Evolutionary conservation across 1,140 invertebrate genomes (phyloP), one percentile per base, ranked within the genome.

Genomic region (Branchinecta lynchi): DNA sequence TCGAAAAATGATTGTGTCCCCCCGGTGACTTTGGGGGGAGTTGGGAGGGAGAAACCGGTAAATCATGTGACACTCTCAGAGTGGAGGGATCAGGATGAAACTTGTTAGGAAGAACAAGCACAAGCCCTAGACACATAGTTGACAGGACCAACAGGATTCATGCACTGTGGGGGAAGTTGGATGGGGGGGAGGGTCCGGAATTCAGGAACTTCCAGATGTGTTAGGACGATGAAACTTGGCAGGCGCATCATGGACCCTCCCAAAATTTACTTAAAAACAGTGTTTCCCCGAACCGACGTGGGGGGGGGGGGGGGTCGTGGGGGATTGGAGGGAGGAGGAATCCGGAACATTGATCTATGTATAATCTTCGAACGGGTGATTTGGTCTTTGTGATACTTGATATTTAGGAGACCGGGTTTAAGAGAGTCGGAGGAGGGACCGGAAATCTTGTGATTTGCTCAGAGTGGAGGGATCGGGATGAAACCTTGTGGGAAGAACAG

Each of bases 221-320:
- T n/a, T 51, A 51, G 46, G 46, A 51, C 46, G 46, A 51, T 51
- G 46, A 51, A 51, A 51, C n/a, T 51, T 51, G 46, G 46, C 46
- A 51, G n/a, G 46, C 46, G n/a, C n/a, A 51, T 51, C 46, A 51
- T 9, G 46, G 46, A 51, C 46, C 46, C 9, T 9, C 9, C 46
- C 9, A 51, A 51, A 51, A 9, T 51, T 9, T 9, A 51, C n/a
- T n/a, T 9, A n/a, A 51, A 51, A 51, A 9, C 9, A n/a, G 9
- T n/a, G 46, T 51, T 51, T 51, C n/a, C 9, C n/a, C 46, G 46
- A 51, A 9, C n/a, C n/a, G 46, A 51, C 46, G 9, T 9, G 9
- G 9, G n/a, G 46, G 46, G 46, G 46, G 46, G 46, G 46, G 46
- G 46, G 9, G 46, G 9, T 51, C 9, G 46, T n/a, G 9, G n/a